These are phyloP conservation scores for Heteropelma amictum DNA, from an alignment of 2,888 invertebrate genomes.

Conservation along the genomic window DNA sequence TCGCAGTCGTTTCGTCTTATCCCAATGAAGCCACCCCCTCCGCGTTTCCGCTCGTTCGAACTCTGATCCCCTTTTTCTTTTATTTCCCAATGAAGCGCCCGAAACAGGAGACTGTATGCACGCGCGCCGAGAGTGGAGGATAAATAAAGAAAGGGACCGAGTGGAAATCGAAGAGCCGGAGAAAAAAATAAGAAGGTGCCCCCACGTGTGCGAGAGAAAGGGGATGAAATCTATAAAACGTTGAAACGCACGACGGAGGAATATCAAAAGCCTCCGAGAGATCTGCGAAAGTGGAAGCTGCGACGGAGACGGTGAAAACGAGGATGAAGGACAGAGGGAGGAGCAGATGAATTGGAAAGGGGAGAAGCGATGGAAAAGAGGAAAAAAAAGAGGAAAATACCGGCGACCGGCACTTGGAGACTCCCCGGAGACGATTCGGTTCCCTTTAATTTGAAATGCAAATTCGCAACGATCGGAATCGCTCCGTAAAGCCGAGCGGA, in stretches of 20 bases:
- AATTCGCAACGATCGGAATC: conserved; percentile 49
- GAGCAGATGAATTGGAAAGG: neutral
- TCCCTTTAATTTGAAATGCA: conserved; percentile 58
- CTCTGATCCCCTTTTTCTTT: conserved; percentile 1
- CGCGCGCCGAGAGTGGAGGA: conserved; percentile 50
- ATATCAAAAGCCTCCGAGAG: conserved; percentile 40
- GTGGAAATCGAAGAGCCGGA: conserved; percentile 31
- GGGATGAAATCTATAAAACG: conserved; percentile 48
- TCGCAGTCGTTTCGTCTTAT: neutral
- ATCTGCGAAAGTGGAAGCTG: neutral
- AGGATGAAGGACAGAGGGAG: neutral
- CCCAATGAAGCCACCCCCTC: neutral
- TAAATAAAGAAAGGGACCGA: conserved; percentile 45
- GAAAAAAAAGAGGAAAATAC: neutral
- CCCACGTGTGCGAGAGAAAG: neutral
- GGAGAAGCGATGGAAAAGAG: neutral
- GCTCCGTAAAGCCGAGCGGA: conserved; percentile 24
- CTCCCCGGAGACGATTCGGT: conserved; percentile 47
- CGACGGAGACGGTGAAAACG: neutral
- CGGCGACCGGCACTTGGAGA: conserved; percentile 25
- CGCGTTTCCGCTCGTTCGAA: neutral
- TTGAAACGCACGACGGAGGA: conserved; percentile 44
- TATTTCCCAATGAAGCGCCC: conserved; percentile 24
- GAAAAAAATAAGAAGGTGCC: conserved; percentile 4
- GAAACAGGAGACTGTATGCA: neutral